Evolutionary conservation across 2,113 vertebrate species (phyloP).

Genomic region (Oxyura jamaicensis): DNA sequence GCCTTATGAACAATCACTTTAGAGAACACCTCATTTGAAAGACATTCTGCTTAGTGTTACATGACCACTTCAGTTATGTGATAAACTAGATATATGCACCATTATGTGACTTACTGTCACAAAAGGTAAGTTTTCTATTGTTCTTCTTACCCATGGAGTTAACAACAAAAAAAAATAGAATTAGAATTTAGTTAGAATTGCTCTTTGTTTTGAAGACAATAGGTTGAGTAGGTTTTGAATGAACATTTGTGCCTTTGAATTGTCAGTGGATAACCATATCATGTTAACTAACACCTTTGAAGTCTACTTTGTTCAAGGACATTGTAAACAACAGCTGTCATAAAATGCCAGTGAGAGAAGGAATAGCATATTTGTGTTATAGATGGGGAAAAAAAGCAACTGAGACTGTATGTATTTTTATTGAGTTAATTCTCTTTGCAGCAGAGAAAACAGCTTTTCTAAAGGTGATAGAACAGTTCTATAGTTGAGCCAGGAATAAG

Average conservation of each 20-base stretch:
- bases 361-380: not conserved
- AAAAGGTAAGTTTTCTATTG: not conserved
- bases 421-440: not conserved
- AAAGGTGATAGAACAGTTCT: not conserved
- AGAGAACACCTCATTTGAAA: not conserved
- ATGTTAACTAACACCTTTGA: not conserved
- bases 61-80: not conserved
- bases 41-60: not conserved
- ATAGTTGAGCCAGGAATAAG: not conserved
- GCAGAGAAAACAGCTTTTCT: not conserved
- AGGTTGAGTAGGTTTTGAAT: not conserved
- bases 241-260: not conserved
- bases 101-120: not conserved
- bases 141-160: not conserved
- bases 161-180: not conserved
- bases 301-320: not conserved
- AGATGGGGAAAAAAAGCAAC: not conserved
- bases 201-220: not conserved
- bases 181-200: no score
- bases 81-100: not conserved
- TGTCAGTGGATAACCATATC: not conserved
- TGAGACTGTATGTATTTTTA: not conserved
- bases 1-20: not conserved
- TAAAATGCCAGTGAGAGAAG: not conserved
- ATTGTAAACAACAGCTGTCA: not conserved